Evolutionary conservation across 1,140 invertebrate genomes (phyloP).

Genomic region (Anastatus disparis): DNA sequence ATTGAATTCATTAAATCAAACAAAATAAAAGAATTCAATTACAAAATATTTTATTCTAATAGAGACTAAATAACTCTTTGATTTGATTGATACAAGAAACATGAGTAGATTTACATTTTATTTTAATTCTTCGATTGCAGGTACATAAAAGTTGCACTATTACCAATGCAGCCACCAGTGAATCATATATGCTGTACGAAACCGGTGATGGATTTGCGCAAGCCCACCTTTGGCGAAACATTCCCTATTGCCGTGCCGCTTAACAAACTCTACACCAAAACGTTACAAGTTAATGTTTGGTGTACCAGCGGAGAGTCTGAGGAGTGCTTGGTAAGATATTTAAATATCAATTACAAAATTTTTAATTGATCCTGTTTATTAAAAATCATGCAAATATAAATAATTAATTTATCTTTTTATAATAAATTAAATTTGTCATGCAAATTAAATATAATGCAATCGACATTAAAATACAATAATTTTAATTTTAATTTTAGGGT

Average conservation of each 20-base stretch:
- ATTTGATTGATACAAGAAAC: too few species aligned
- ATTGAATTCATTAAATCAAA: too few species aligned
- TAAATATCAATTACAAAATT: neutral
- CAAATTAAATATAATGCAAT: too few species aligned
- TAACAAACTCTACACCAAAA: conserved; percentile 84
- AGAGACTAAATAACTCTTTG: too few species aligned
- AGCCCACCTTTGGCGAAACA: conserved; percentile 83
- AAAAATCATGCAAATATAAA: too few species aligned
- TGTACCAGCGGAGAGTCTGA: conserved; percentile 74
- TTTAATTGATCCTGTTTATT: conserved; percentile 43
- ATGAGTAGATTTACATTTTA: too few species aligned
- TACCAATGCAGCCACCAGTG: conserved; percentile 74
- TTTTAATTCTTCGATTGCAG: conserved; percentile 63
- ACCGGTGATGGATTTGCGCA: conserved; percentile 76
- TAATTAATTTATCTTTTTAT: too few species aligned
- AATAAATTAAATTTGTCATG: too few species aligned
- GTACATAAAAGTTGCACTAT: conserved; percentile 81
- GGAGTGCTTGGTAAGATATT: conserved; percentile 85
- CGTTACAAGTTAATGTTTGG: conserved; percentile 89
- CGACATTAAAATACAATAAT: too few species aligned
- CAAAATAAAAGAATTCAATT: too few species aligned
- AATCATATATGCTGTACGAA: conserved; percentile 78
- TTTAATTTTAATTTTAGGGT: conserved; percentile 83
- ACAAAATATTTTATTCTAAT: too few species aligned
- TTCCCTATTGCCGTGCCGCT: conserved; percentile 81